phyloP scores from a whole-genome alignment of 1,140 invertebrate species.

The Littorina saxatilis region DNA sequence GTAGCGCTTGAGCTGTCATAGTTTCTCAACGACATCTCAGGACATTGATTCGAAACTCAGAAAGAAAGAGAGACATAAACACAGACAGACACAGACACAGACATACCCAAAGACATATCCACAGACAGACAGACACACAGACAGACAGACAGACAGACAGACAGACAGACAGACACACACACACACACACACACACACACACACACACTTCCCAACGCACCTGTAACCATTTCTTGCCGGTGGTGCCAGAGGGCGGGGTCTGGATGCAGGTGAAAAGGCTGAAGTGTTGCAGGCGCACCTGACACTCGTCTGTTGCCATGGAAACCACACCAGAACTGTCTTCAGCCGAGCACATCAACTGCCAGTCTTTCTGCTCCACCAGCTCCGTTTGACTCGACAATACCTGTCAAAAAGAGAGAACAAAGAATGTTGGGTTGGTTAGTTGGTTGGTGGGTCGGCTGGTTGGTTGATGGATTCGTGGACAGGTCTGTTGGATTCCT shows the following conservation, averaged over 20 bases:
- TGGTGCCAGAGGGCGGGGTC: conserved; percentile 25
- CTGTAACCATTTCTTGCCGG: conserved; percentile 60
- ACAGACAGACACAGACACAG: background rate
- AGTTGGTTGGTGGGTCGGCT: no score
- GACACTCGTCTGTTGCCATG: conserved; percentile 36
- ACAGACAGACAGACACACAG: background rate
- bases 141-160: background rate
- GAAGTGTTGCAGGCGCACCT: conserved; percentile 55
- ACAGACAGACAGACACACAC: background rate
- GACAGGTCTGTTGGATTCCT: no score
- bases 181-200: background rate
- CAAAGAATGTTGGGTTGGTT: background rate
- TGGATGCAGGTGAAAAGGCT: conserved; percentile 60
- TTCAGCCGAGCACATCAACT: conserved; percentile 36
- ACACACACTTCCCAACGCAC: background rate
- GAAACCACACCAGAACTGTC: background rate
- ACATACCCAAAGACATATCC: background rate
- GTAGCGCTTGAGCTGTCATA: no score
- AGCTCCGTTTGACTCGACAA: conserved; percentile 63
- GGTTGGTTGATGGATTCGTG: no score
- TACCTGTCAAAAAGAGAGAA: conserved; percentile 25
- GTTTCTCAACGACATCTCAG: no score
- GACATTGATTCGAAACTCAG: no score
- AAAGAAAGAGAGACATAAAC: background rate
- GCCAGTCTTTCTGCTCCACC: conserved; percentile 51